Conservation (phyloP, 2,113 vertebrate genomes). For the Rhinoderma darwinii region DNA sequence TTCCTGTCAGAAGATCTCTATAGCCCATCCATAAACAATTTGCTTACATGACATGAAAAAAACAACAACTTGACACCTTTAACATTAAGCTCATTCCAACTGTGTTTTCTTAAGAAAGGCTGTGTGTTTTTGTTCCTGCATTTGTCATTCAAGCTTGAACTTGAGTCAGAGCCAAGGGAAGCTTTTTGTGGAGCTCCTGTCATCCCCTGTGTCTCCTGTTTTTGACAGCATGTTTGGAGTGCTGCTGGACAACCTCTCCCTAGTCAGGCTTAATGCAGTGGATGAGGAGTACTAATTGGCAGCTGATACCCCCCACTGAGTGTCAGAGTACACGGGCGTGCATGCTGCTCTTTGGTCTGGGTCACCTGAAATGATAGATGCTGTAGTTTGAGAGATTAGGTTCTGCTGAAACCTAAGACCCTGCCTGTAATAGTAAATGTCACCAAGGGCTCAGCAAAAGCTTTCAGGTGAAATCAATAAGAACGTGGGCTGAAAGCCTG, state of each 20-base stretch:
- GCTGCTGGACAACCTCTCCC: slow-evolving; percentile 59
- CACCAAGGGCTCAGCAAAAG: slow-evolving; percentile 68
- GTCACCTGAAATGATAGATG: slow-evolving; percentile 78
- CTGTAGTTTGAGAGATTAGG: slow-evolving; percentile 69
- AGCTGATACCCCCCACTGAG: slow-evolving; percentile 65
- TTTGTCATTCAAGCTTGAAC: slow-evolving; percentile 65
- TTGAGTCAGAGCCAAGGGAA: slow-evolving; percentile 59
- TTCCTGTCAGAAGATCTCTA: slow-evolving; percentile 65
- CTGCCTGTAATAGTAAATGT: slow-evolving; percentile 70
- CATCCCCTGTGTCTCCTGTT: slow-evolving; percentile 62
- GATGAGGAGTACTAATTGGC: slow-evolving; percentile 64
- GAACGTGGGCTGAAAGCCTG: slow-evolving; percentile 70
- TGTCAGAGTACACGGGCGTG: slow-evolving; percentile 63
- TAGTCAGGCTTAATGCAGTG: slow-evolving; percentile 62
- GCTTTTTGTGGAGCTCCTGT: slow-evolving; percentile 55
- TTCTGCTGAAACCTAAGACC: slow-evolving; percentile 75
- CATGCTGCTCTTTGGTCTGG: slow-evolving; percentile 67
- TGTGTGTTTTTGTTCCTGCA: slow-evolving; percentile 59
- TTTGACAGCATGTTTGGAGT: slow-evolving; percentile 64
- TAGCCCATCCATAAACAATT: slow-evolving; percentile 68
- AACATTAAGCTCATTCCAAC: slow-evolving; percentile 66
- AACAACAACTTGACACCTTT: slow-evolving; percentile 61
- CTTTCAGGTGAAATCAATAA: slow-evolving; percentile 69
- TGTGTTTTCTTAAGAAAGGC: slow-evolving; percentile 69
- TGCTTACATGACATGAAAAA: slow-evolving; percentile 59